phyloP scores from a whole-genome alignment of 2,888 invertebrate species.

The Drosophila neonasuta region DNA sequence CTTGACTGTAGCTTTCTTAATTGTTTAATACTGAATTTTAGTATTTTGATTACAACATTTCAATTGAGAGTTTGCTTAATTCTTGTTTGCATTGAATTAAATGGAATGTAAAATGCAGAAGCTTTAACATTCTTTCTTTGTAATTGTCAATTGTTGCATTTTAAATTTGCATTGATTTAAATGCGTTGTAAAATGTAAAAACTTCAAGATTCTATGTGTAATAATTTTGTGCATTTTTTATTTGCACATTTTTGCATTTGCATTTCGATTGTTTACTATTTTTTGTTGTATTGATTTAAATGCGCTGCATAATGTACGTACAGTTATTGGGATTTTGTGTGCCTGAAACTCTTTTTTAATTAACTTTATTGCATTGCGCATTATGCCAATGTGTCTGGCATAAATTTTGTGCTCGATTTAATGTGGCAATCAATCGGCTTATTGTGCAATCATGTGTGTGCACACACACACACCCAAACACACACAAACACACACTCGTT shows the following conservation, averaged over 20 bases:
- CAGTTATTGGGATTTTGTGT: conserved; percentile 18
- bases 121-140: too few species aligned
- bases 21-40: too few species aligned
- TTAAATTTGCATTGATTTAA: too few species aligned
- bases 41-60: too few species aligned
- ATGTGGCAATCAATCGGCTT: conserved; percentile 60
- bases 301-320: background rate
- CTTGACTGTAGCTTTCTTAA: too few species aligned
- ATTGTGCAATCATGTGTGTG: conserved; percentile 72
- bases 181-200: background rate
- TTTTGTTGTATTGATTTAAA: background rate
- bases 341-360: conserved; percentile 26
- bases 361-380: conserved; percentile 38
- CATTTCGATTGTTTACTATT: background rate
- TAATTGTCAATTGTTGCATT: too few species aligned
- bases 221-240: background rate
- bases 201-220: background rate
- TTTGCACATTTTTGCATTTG: background rate
- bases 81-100: too few species aligned
- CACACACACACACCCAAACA: conserved; percentile 35
- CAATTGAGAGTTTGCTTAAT: too few species aligned
- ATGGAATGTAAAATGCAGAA: too few species aligned
- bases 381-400: conserved; percentile 45
- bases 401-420: conserved; percentile 67
- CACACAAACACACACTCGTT: conserved; percentile 21